Evolutionary conservation across 1,140 invertebrate genomes (phyloP), one percentile per base, ranked within the genome.

Genomic region (Zaprionus capensis): DNA sequence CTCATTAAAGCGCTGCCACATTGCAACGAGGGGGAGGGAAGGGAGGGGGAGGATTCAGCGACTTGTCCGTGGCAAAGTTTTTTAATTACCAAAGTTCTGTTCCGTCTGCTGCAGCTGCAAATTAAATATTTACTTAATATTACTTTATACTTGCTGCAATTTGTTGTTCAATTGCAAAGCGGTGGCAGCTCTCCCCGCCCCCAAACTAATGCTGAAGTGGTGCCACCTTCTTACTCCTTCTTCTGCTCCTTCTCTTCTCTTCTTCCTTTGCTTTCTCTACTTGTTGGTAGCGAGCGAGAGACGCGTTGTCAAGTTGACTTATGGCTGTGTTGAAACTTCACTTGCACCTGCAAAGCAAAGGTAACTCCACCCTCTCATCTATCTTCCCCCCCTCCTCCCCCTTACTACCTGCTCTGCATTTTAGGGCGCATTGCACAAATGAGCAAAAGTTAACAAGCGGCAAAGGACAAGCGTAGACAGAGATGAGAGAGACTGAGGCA

Each of bases 401-500:
- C 31, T 17, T 44, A 5, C 15, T 5, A 15, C 9, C 71, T 34
- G 36, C 59, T 55, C 28, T 57, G 68, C 84, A 72, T 69, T 71
- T 77, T 51, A 57, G 66, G 56, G 59, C 55, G 56, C 70, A 53
- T 71, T 79, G 74, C 82, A 72, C 78, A 87, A 87, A 87, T 87
- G 84, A 88, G 84, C 84, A 88, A 88, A 87, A 87, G 71, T 78
- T 81, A 88, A 88, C 84, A 78, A 78, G 77, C 68, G 56, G 59
- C 73, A 44, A 70, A 61, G 55, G 53, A 66, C 59, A 64, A 4
- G 17, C 34, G 41, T n/a, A 55, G 41, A 69, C 41, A 31, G 28
- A 31, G 56, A 70, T 7, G 28, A 28, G 56, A 70, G 14, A 51
- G 9, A 56, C 31, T 26, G 49, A 41, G 22, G n/a, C 5, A 22